A percentile compares a stretch with the other conserved stretches of the same genome.
Conservation (phyloP, 1,140 invertebrate genomes). For the Teleogryllus occipitalis region DNA sequence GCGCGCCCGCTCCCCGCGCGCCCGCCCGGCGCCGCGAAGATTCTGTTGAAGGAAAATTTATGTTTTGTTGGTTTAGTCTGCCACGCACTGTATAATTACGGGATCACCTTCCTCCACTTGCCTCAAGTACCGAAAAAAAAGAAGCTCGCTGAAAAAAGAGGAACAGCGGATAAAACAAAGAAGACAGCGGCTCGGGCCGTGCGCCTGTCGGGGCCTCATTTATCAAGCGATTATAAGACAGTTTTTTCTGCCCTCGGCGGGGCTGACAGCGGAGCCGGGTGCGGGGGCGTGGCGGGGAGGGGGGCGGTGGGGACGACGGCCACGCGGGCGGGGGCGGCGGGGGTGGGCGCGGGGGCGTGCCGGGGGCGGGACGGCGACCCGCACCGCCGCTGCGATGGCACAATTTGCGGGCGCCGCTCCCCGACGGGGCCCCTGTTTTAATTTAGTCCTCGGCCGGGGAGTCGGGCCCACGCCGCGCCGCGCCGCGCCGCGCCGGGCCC, state of each 20-base stretch:
- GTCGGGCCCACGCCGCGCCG: no score
- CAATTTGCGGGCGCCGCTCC: neutral
- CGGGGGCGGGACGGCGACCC: no score
- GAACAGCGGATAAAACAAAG: neutral
- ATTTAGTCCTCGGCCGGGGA: neutral
- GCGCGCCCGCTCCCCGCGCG: no score
- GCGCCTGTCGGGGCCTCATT: neutral
- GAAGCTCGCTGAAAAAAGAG: neutral
- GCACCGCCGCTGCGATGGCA: neutral
- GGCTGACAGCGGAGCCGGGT: neutral
- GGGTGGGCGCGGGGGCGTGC: neutral
- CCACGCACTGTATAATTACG: neutral
- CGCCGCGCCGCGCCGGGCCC: no score
- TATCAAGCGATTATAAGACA: conserved; percentile 4
- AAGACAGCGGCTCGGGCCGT: neutral
- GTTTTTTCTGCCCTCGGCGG: neutral
- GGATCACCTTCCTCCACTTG: conserved; percentile 2
- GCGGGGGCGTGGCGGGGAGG: no score
- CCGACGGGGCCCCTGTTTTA: neutral
- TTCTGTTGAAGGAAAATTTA: conserved; percentile 5
- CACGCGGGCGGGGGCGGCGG: no score
- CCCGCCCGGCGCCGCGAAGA: neutral
- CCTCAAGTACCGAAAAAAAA: neutral
- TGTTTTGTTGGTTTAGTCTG: neutral
- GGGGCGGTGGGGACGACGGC: neutral